A percentile compares a stretch with the other conserved stretches of the same genome.
Conservation (phyloP, 2,113 vertebrate species). For the Actenoides hombroni region DNA sequence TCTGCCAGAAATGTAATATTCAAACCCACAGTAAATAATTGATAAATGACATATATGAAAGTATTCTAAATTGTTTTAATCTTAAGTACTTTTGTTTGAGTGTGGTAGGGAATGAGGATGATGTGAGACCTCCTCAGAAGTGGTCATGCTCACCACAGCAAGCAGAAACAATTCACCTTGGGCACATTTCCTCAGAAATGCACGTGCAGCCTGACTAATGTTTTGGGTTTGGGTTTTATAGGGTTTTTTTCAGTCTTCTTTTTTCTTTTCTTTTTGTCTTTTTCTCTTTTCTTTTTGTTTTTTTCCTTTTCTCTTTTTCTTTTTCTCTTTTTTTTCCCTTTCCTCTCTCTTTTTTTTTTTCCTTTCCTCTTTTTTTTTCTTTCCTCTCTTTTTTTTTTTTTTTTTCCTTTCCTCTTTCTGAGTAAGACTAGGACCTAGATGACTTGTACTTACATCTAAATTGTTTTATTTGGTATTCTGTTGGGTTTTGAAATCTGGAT, state of each 20-base stretch:
- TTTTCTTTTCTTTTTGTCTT: background rate
- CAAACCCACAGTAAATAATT: background rate
- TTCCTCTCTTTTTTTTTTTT: no score
- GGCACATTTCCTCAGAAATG: background rate
- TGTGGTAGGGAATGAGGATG: background rate
- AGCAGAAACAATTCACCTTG: background rate
- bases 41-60: background rate
- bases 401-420: background rate
- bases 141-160: background rate
- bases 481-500: background rate
- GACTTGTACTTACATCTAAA: background rate
- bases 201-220: background rate
- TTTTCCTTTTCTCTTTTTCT: no score
- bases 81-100: background rate
- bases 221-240: background rate
- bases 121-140: background rate
- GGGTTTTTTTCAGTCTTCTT: background rate
- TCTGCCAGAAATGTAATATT: background rate
- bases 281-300: background rate
- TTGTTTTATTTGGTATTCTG: background rate
- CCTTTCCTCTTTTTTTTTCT: no score
- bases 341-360: background rate
- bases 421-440: background rate
- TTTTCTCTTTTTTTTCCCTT: no score
- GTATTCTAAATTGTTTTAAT: background rate